Evolutionary conservation across 2,888 invertebrate genomes (phyloP), one percentile per base, ranked within the genome.

Genomic region (Brachyopa scutellaris): DNA sequence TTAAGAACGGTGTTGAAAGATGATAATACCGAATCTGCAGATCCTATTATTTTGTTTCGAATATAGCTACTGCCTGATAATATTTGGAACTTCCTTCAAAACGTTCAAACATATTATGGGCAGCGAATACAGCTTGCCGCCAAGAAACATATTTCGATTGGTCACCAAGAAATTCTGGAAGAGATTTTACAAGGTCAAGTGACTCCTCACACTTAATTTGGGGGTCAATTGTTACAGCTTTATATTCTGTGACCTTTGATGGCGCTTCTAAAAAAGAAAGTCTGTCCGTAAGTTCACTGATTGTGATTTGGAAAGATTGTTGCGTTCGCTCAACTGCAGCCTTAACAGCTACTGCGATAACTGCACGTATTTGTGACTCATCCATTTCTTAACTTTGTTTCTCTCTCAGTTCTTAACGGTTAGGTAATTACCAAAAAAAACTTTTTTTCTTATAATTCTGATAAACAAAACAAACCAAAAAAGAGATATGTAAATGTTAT

Each of bases 1-100:
- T 69, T 77, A 8, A 61, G 21, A 8, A 57, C 5, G 3, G 74
- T 74, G n/a, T 64, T 31, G 36, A 38, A 66, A 2, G 67, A 53
- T 40, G 47, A 64, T 13, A 79, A 29, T 29, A 61, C 53, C 2
- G 47, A 33, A 8, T 79, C 72, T 2, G 72, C 73, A 9, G 49
- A 66, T 0, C 64, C 80, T 11, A 74, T 26, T 5, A 26, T 57
- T 78, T 70, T 33, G 55, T 78, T 21, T 64, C 29, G 23, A 59
- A 11, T 26, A 80, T 69, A 17, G 73, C 73, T 11, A 82, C 69
- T 2, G 69, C 80, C 9, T 78, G 59, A 17, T 84, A 82, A 17
- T 38, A 38, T 47, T 74, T 5, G 2, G 36, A 62, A 17, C 80
- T 80, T 6, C 80, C 73, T 19, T 42, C 40, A 47, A 69, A 79